Evolutionary conservation across 2,113 vertebrate genomes (phyloP).

Genomic region (Lanius collurio): DNA sequence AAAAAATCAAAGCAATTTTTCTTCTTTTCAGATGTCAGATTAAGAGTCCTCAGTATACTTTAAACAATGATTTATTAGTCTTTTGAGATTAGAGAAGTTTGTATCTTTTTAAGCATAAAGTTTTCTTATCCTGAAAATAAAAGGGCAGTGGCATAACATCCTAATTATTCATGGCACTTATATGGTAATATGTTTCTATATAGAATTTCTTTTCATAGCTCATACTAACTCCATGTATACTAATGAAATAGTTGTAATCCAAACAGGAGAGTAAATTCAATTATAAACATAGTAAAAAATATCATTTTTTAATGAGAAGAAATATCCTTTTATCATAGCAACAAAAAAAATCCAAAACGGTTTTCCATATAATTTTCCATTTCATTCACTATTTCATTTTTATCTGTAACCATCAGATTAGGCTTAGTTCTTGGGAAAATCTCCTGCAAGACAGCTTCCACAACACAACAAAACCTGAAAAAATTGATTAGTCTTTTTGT

Average conservation of each 20-base stretch:
- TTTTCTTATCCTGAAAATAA: conserved; percentile 8
- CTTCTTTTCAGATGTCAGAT: background rate
- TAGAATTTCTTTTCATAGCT: background rate
- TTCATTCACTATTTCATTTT: background rate
- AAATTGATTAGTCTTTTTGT: fast-evolving
- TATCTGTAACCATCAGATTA: background rate
- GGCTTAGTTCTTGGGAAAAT: background rate
- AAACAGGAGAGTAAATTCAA: background rate
- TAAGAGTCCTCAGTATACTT: background rate
- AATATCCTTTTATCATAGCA: background rate
- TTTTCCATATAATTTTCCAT: background rate
- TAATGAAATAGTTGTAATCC: background rate
- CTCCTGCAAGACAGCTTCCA: background rate
- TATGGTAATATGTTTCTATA: background rate
- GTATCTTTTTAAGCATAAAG: background rate
- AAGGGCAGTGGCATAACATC: background rate
- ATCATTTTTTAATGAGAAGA: background rate
- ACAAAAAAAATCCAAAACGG: background rate
- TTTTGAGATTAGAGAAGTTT: background rate
- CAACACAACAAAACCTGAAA: background rate
- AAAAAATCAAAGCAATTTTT: conserved; percentile 40
- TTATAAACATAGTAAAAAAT: background rate
- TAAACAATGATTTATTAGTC: conserved; percentile 9
- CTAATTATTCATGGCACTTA: background rate
- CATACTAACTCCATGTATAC: background rate